Base-by-base conservation (phyloP, 1,140 invertebrate genomes). In the Microplitis demolitor region DNA sequence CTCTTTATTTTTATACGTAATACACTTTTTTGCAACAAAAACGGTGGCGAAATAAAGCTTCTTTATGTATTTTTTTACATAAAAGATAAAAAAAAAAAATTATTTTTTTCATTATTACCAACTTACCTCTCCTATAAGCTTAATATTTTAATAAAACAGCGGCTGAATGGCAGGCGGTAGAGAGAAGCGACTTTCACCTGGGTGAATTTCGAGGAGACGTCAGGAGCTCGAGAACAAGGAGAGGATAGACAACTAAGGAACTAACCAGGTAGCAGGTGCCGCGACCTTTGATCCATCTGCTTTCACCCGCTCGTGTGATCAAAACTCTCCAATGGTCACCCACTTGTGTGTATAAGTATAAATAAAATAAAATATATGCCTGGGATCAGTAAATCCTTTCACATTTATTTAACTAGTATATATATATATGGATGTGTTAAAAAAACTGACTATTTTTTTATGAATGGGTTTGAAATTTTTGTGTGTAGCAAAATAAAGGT, bases 41-140 rank as follows among this genome's bases (percentile, higher is more conserved):
- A 87, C 85, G 85, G 86, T 87, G 85, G 86, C 84, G 85, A 87
- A 87, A 87, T 87, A 87, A 87, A 87, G 85, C 85, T 87, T 87
- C 86, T 82, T 86, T 87, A 86, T 87, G 85, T 87, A 85, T 80
- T 80, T 86, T 86, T 86, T 86, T 85, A 86, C 86, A 86, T 86
- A 86, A 79, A 39, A 68, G 16, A 73, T 69, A 68, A 50, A 70
- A 61, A 62, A 61, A 70, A 69, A 56, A 71, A 56, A 66, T 4
- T 4, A 31, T 56, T 45, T 50, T 45, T 58, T 58, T 31, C 9
- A 5, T 39, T 61, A 3, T 54, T 51, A 60, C 16, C 31, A 24
- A 37, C 4, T 68, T 66, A 66, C 71, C 45, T 35, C 16, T 66
- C 39, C 50, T 71, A 34, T 4, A 34, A 33, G 35, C 14, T 3